Percentiles rank a stretch among this genome's conserved stretches.
phyloP scores from a whole-genome alignment of 2,797 vertebrate species.

The Echeneis naucrates region DNA sequence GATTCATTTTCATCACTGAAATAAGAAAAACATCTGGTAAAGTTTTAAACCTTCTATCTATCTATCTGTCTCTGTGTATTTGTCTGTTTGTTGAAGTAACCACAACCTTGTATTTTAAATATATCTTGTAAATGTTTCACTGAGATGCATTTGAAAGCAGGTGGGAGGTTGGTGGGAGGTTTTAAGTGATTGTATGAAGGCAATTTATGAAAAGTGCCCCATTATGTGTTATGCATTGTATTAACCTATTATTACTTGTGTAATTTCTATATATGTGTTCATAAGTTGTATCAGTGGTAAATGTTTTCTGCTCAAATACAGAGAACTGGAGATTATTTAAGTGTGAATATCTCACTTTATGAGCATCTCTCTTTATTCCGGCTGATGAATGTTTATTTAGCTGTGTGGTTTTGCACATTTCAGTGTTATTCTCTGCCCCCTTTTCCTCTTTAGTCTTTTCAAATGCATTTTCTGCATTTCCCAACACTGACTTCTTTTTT shows the following conservation, averaged over 20 bases:
- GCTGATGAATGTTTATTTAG: conserved; percentile 1
- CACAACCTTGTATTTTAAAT: conserved; percentile 41
- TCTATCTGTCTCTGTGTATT: conserved; percentile 18
- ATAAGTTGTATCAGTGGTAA: conserved; percentile 30
- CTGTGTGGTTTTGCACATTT: neutral
- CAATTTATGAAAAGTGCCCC: conserved; percentile 69
- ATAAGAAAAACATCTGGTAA: neutral
- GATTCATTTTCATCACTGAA: conserved; percentile 31
- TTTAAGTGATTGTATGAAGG: conserved; percentile 67
- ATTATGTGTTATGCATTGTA: conserved; percentile 62
- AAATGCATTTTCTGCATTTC: neutral
- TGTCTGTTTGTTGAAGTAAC: conserved; percentile 16
- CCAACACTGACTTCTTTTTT: neutral
- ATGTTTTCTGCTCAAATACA: conserved; percentile 19
- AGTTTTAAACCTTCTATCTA: neutral
- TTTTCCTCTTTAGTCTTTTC: neutral
- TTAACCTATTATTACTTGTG: conserved; percentile 51
- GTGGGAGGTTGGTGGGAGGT: conserved; percentile 70
- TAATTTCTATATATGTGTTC: conserved; percentile 38
- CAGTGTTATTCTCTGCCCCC: neutral
- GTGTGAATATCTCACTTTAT: neutral
- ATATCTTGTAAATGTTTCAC: conserved; percentile 48
- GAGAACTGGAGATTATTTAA: conserved; percentile 5
- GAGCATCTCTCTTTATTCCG: neutral
- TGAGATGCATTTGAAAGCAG: conserved; percentile 51